Evolutionary conservation across 2,113 vertebrate genomes (phyloP).

Genomic region (Xyliphius kryptos): DNA sequence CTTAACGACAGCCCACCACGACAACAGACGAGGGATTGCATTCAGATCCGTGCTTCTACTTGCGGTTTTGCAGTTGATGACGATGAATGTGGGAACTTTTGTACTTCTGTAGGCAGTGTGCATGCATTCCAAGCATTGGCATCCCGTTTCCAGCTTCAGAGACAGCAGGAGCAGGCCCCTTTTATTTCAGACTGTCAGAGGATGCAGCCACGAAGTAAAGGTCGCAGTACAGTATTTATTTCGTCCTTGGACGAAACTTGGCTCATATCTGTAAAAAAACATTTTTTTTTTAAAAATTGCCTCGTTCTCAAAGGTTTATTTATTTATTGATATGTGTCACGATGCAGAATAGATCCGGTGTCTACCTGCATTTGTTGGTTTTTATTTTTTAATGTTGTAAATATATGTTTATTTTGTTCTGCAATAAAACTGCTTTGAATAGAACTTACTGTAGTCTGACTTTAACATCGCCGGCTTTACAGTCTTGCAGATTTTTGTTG

Average conservation of each 20-base stretch:
- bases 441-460: conserved; percentile 21
- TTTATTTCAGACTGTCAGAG: conserved; percentile 47
- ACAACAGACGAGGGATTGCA: conserved; percentile 68
- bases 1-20: conserved; percentile 67
- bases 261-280: conserved; percentile 59
- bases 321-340: conserved; percentile 93
- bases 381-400: conserved; percentile 84
- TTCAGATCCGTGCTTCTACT: conserved; percentile 76
- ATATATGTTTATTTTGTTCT: conserved; percentile 87
- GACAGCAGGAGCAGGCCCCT: conserved; percentile 39
- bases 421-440: conserved; percentile 79
- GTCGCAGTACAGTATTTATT: conserved; percentile 54
- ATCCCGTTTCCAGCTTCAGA: conserved; percentile 42
- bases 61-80: conserved; percentile 65
- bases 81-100: conserved; percentile 85
- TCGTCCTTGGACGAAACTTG: conserved; percentile 55
- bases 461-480: conserved; percentile 1
- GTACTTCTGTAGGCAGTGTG: conserved; percentile 57
- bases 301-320: conserved; percentile 76
- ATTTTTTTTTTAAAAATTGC: conserved; percentile 33
- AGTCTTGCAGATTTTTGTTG: not conserved
- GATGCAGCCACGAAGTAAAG: conserved; percentile 26
- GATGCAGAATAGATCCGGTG: conserved; percentile 85
- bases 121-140: conserved; percentile 73
- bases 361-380: conserved; percentile 88